Evolutionary conservation across 2,888 invertebrate genomes (phyloP).

Genomic region (Neoascia interrupta): DNA sequence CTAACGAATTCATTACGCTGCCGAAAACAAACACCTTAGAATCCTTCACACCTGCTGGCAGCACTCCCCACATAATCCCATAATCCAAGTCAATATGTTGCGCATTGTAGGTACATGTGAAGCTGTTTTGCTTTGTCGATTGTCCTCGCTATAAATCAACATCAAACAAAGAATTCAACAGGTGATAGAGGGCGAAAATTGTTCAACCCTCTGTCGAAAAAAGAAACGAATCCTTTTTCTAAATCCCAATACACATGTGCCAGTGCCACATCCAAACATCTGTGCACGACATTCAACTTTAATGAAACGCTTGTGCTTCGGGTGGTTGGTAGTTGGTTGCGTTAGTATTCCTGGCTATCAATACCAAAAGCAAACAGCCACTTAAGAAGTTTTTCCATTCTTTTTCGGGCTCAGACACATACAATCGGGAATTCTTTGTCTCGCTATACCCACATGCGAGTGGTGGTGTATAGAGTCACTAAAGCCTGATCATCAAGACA

Average conservation of each 20-base stretch:
- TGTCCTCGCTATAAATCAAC: conserved; percentile 54
- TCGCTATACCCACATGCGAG: not conserved
- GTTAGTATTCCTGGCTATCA: conserved; percentile 52
- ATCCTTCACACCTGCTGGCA: not conserved
- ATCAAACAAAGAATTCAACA: conserved; percentile 50
- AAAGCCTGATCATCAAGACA: conserved; percentile 41
- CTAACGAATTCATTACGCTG: not conserved
- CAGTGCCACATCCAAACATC: conserved; percentile 50
- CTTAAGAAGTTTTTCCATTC: conserved; percentile 47
- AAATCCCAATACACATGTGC: conserved; percentile 40
- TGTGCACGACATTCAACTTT: conserved; percentile 56
- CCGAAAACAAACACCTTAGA: not conserved
- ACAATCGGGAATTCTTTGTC: conserved; percentile 13
- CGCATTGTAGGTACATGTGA: not conserved
- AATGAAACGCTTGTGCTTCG: conserved; percentile 42
- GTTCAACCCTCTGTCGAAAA: not conserved
- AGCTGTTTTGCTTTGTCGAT: conserved; percentile 3
- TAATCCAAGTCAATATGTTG: conserved; percentile 21
- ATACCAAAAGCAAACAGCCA: conserved; percentile 63
- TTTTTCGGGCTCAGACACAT: no score
- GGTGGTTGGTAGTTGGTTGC: conserved; percentile 25
- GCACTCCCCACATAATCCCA: conserved; percentile 11
- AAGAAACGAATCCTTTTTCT: conserved; percentile 40
- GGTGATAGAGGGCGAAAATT: conserved; percentile 20
- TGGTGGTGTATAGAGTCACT: conserved; percentile 13